Base-by-base conservation (phyloP, 2,888 invertebrate genomes). In the Halictus ligatus region DNA sequence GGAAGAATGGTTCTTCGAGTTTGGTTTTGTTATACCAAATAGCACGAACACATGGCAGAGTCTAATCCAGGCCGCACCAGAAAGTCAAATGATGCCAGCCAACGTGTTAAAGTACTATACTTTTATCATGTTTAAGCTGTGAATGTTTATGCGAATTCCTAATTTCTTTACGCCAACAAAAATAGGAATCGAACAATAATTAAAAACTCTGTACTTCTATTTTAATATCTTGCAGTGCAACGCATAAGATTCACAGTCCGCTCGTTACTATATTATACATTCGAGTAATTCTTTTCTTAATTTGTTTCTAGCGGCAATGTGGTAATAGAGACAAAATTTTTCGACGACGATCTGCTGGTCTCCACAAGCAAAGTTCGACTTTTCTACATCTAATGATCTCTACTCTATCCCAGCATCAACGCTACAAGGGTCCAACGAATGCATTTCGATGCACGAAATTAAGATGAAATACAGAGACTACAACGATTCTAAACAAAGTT, bases 11-110 rank as follows among this genome's bases (percentile, higher is more conserved):
- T 98, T 98, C 96, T 99, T 99, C 95, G 99, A 99, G 95, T 99
- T 99, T 96, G 99, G 99, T 69, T 99, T 98, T 96, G 99, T 99
- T 25, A 99, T 99, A 93, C 98, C 99, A 1, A 98, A 99, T 92
- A 99, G 99, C 13, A 99, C 99, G 71, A 99, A 99, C 95, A 99
- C 99, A 18, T 99, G 99, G 99, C 99, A 99, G 95, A 99, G 99
- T 80, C 97, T 99, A 82, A 99, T 99, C 92, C 99, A 99, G 96
- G 99, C 99, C 18, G 99, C 99, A 0, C 99, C 99, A 0, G 99
- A 99, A 95, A 98, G 98, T 80, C 99, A 99, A 96, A 99, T 99
- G 99, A 99, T 99, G 99, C 99, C 99, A n/a, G 99, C 99, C 8
- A 98, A 98, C 95, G 97, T 99, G 87, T 96, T 99, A 91, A 99